Evolutionary conservation across 2,797 vertebrate species (phyloP), one percentile per base, ranked within the genome.

Genomic region (Salarias fasciatus): DNA sequence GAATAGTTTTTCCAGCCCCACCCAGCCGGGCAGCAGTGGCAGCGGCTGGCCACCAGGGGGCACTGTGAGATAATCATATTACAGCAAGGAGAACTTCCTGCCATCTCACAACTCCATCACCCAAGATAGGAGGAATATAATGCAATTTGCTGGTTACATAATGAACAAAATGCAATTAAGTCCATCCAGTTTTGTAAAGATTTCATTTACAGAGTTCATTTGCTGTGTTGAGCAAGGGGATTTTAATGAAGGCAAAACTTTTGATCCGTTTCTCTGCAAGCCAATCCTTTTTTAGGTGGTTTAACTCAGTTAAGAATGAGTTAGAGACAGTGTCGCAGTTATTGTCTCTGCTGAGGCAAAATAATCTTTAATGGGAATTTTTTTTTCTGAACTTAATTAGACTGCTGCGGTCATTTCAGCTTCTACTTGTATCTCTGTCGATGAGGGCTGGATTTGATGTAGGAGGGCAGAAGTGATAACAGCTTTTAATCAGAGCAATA

Each of bases 11-110:
- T 44, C 58, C 60, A 67, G 45, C 72, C 46, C 51, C 49, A 38
- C 63, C 77, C 67, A 49, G 37, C 33, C 9, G 15, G 48, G 49
- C 29, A 47, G 15, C 52, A 40, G 12, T 6, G 57, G 50, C 42
- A 68, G 13, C 38, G 42, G 51, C 55, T 31, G 12, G 36, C 87
- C 90, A 89, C 52, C 63, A 90, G 91, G 84, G 86, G 87, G 86
- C 82, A 9, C 60, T 87, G 72, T 71, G 59, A 58, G 33, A 80
- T 63, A 71, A 72, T 30, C 30, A 0, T 74, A 37, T 38, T 40
- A 36, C 59, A 63, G 47, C 40, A 53, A n/a, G 29, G 53, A 33
- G 8, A 50, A 40, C 43, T 5, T 58, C 9, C 53, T 6, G 54
- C 18, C 49, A 42, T 58, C 54, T 28, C 53, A 45, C 49, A 71